Evolutionary conservation across 2,113 vertebrate species (phyloP).

Genomic region (Saccopteryx bilineata): DNA sequence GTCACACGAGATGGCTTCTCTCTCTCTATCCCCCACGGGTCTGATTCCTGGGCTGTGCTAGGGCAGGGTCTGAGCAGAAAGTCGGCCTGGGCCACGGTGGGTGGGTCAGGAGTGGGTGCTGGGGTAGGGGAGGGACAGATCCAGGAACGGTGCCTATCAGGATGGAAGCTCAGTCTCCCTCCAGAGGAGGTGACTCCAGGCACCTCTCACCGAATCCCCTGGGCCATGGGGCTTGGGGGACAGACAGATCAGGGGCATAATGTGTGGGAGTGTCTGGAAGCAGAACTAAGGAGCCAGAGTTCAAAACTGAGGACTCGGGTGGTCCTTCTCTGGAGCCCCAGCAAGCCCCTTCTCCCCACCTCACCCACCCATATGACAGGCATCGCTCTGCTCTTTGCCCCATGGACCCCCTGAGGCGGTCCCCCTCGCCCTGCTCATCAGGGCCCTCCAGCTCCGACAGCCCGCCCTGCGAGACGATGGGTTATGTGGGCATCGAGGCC

Average conservation of each 20-base stretch:
- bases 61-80: neutral
- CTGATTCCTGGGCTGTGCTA: neutral
- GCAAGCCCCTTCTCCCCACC: neutral
- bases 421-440: constrained; percentile 38
- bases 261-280: neutral
- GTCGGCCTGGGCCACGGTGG: neutral
- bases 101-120: neutral
- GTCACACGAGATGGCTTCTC: neutral
- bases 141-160: neutral
- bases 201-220: neutral
- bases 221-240: neutral
- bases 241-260: too few relatives aligned
- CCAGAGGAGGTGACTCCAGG: neutral
- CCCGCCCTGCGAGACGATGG: constrained; percentile 86
- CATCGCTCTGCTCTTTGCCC: neutral
- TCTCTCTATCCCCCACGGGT: neutral
- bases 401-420: constrained; percentile 62
- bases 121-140: neutral
- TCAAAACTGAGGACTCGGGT: neutral
- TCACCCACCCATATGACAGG: neutral
- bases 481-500: constrained; percentile 96
- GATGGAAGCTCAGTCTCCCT: neutral
- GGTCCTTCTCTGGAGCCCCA: neutral
- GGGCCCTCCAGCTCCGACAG: constrained; percentile 74
- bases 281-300: neutral